phyloP scores from a whole-genome alignment of 1,140 invertebrate species.

The Odontomachus brunneus region DNA sequence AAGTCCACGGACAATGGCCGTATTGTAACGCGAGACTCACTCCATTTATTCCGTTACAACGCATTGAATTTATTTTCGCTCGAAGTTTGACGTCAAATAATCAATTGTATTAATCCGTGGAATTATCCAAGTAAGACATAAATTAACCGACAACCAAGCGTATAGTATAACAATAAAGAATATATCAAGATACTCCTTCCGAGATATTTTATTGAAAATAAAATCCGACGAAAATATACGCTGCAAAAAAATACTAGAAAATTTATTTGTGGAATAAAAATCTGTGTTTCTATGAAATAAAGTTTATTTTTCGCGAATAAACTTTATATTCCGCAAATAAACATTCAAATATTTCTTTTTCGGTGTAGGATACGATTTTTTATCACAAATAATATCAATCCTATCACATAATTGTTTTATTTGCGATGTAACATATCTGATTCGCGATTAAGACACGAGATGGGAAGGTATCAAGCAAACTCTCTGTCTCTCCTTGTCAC shows the following conservation, averaged over 20 bases:
- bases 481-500: not conserved
- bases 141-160: not conserved
- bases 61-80: slow-evolving; percentile 23
- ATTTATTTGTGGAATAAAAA: too few relatives aligned
- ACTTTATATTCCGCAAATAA: too few relatives aligned
- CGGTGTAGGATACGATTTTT: not conserved
- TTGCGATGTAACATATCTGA: not conserved
- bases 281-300: too few relatives aligned
- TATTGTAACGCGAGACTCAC: slow-evolving; percentile 38
- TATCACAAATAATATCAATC: not conserved
- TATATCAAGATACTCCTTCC: too few relatives aligned
- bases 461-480: not conserved
- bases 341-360: too few relatives aligned
- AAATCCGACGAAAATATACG: too few relatives aligned
- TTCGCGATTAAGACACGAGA: slow-evolving; percentile 17
- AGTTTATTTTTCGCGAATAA: too few relatives aligned
- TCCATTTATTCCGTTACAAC: slow-evolving; percentile 23
- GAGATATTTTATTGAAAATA: too few relatives aligned
- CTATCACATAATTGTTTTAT: not conserved
- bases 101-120: too few relatives aligned
- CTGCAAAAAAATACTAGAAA: too few relatives aligned
- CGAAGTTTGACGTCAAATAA: too few relatives aligned
- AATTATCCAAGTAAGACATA: slow-evolving; percentile 5
- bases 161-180: too few relatives aligned
- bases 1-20: slow-evolving; percentile 47